phyloP scores from a whole-genome alignment of 2,888 invertebrate genomes.

The Brachypterus glaber region DNA sequence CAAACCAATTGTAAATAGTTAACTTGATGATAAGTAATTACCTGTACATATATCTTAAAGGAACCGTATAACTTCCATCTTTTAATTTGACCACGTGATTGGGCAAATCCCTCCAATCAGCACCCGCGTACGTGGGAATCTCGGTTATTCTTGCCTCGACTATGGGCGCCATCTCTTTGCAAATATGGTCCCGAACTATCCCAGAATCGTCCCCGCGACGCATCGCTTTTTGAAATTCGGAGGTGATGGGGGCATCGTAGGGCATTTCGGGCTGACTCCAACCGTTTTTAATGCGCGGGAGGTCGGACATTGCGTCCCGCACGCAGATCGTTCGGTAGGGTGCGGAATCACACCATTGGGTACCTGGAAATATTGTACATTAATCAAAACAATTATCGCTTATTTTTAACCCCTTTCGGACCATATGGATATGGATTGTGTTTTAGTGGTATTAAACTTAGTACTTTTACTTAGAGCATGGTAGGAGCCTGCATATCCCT shows the following conservation, averaged over 20 bases:
- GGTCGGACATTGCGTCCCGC: slow-evolving; percentile 73
- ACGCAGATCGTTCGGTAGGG: slow-evolving; percentile 69
- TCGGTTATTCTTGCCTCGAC: slow-evolving; percentile 68
- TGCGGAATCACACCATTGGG: slow-evolving; percentile 57
- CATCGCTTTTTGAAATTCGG: slow-evolving; percentile 67
- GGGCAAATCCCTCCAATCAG: slow-evolving; percentile 81
- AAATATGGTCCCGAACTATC: slow-evolving; percentile 59
- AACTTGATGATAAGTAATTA: slow-evolving; percentile 29
- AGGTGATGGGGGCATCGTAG: slow-evolving; percentile 60
- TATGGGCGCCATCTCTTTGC: slow-evolving; percentile 74
- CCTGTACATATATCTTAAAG: slow-evolving; percentile 47
- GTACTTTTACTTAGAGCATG: too few species aligned
- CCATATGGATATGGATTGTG: slow-evolving; percentile 10
- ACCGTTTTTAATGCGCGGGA: slow-evolving; percentile 67
- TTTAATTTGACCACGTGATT: slow-evolving; percentile 60
- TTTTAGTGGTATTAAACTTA: too few species aligned
- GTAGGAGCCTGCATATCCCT: too few species aligned
- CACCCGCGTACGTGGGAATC: slow-evolving; percentile 63
- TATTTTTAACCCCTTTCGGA: slow-evolving; percentile 24
- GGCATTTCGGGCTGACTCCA: slow-evolving; percentile 57
- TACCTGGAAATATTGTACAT: slow-evolving; percentile 39
- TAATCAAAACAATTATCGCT: slow-evolving; percentile 5
- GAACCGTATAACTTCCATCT: slow-evolving; percentile 58
- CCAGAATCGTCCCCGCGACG: slow-evolving; percentile 38
- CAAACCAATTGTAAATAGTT: too few species aligned